phyloP scores from a whole-genome alignment of 2,797 vertebrate genomes.

The Leptodactylus fallax region DNA sequence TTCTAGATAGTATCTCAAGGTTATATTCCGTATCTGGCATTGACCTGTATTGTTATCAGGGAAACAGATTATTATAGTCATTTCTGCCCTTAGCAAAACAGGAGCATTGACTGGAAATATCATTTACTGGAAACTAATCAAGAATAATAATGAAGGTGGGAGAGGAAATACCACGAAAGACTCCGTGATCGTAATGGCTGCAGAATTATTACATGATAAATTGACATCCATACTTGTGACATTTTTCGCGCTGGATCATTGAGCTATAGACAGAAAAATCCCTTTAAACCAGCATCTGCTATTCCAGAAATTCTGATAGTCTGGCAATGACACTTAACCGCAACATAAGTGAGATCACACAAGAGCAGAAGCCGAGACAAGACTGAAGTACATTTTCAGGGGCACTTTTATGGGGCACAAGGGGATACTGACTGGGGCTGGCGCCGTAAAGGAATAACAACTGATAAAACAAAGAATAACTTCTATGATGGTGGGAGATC shows the following conservation, averaged over 20 bases:
- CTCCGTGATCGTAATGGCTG: not conserved
- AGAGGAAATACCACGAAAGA: constrained; percentile 2
- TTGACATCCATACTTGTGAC: not conserved
- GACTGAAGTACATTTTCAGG: too few species aligned
- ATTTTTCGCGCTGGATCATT: not conserved
- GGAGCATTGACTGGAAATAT: constrained; percentile 53
- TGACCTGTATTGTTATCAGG: constrained; percentile 36
- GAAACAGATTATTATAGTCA: constrained; percentile 25
- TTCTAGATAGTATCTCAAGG: constrained; percentile 48
- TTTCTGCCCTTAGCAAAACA: constrained; percentile 48
- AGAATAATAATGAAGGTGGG: constrained; percentile 39
- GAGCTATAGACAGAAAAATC: not conserved
- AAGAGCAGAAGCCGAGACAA: too few species aligned
- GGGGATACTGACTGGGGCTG: too few species aligned
- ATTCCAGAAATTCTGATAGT: too few species aligned
- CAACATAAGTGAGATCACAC: too few species aligned
- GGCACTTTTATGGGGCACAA: too few species aligned
- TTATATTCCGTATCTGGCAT: constrained; percentile 17
- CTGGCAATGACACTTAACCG: too few species aligned
- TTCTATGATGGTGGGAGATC: too few species aligned
- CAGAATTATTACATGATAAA: not conserved
- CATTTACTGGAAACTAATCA: constrained; percentile 38
- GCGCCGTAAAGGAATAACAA: too few species aligned
- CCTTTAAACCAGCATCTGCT: too few species aligned
- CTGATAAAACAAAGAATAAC: too few species aligned